These are phyloP conservation scores for Gonioctena quinquepunctata DNA, from an alignment of 1,140 invertebrate genomes.

Conservation along the genomic window DNA sequence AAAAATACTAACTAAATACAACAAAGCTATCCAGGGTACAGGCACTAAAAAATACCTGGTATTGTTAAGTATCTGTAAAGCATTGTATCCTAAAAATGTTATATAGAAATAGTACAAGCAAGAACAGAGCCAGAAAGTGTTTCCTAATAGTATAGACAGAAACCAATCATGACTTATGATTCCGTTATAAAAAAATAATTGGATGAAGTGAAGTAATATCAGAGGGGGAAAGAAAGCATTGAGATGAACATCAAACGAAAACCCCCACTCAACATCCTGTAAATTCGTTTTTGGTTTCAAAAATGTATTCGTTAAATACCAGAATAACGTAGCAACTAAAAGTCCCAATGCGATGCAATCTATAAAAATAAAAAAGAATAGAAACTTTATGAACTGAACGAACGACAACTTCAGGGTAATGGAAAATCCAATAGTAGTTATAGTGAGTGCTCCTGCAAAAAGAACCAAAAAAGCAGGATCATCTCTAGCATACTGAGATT, in stretches of 20 bases:
- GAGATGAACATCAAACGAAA: constrained; percentile 97
- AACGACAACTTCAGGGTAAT: constrained; percentile 78
- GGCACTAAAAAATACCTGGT: constrained; percentile 88
- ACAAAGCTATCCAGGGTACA: constrained; percentile 75
- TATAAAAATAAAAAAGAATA: constrained; percentile 91
- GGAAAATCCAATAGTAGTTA: constrained; percentile 89
- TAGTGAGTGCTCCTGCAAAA: constrained; percentile 81
- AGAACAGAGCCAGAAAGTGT: constrained; percentile 92
- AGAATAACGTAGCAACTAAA: constrained; percentile 80
- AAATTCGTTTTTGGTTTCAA: constrained; percentile 70
- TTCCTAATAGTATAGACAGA: constrained; percentile 83
- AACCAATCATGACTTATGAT: constrained; percentile 76
- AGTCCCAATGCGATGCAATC: constrained; percentile 91
- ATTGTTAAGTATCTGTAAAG: constrained; percentile 87
- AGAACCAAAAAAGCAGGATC: constrained; percentile 98
- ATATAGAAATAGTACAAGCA: constrained; percentile 95
- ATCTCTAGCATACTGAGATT: constrained; percentile 98
- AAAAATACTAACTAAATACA: constrained; percentile 79
- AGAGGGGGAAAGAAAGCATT: constrained; percentile 97
- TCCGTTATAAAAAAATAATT: constrained; percentile 85
- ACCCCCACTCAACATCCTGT: constrained; percentile 96
- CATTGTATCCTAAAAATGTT: constrained; percentile 96
- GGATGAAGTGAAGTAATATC: constrained; percentile 91
- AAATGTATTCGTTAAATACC: constrained; percentile 89
- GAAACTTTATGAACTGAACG: constrained; percentile 80